These are phyloP conservation scores for Lerista edwardsae DNA, from an alignment of 2,797 vertebrate species.

Conservation along the genomic window DNA sequence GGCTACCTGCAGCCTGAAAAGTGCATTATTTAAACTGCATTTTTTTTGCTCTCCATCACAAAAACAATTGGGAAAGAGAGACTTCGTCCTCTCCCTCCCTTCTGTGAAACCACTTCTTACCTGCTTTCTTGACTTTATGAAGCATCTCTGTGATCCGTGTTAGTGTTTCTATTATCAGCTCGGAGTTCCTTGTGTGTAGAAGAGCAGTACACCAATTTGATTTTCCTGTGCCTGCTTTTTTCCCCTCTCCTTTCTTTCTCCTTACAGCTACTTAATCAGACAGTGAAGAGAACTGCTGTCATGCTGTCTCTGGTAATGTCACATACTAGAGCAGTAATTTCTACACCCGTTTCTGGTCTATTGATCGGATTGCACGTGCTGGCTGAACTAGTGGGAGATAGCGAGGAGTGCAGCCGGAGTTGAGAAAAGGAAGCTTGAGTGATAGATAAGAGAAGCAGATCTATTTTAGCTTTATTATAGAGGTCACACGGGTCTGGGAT, in stretches of 20 bases:
- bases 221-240: background rate
- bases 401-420: constrained; percentile 15
- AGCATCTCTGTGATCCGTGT: background rate
- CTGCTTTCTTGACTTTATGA: constrained; percentile 2
- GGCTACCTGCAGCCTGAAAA: too few relatives aligned
- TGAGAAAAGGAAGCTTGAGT: constrained; percentile 59
- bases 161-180: background rate
- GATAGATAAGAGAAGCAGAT: constrained; percentile 39
- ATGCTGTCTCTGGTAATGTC: constrained; percentile 13
- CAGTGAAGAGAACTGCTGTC: background rate
- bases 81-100: background rate
- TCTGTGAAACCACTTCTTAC: constrained; percentile 20
- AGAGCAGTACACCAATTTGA: constrained; percentile 6
- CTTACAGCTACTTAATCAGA: constrained; percentile 14
- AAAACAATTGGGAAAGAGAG: background rate
- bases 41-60: constrained; percentile 3
- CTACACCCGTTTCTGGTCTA: constrained; percentile 47
- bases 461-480: constrained; percentile 31
- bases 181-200: background rate
- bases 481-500: constrained; percentile 13
- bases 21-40: too few relatives aligned
- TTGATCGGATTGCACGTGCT: constrained; percentile 23
- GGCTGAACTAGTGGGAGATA: constrained; percentile 45
- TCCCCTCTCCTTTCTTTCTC: too few relatives aligned
- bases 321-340: constrained; percentile 26